Evolutionary conservation across 2,797 vertebrate species (phyloP), one percentile per base, ranked within the genome.

Genomic region (Channallabes apus): DNA sequence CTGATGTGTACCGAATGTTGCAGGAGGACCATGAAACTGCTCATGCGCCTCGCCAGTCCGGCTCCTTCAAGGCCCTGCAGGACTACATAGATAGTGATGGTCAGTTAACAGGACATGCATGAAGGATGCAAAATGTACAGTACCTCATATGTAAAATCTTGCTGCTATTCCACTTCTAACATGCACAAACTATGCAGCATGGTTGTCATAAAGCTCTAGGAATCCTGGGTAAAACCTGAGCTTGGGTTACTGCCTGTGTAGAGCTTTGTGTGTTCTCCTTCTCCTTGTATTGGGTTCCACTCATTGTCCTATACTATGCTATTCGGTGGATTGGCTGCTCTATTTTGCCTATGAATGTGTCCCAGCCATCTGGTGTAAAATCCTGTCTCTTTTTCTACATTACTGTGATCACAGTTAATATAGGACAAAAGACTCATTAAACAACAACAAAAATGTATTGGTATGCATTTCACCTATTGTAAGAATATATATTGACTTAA

Each of bases 41-140:
- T 7, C 92, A 93, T 6, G 93, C 95, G 82, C 98, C 98, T 0
- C 96, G 97, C 41, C 98, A 99, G 90, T 99, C 98, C 0, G 97
- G 98, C 80, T 99, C 98, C 71, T 99, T 99, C 91, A 95, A 94
- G 89, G 96, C 98, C 88, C 96, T 99, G 88, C 98, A 99, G 94
- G 98, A 98, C 0, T 95, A 96, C 83, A 96, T 99, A 51, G 95
- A 98, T 75, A 93, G 95, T 9, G 97, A 99, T 77, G 97, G 96
- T 98, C 92, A 96, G 96, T 58, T 85, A 59, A 24, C 14, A 41
- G 56, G 15, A 12, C 62, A 54, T 32, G 15, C 22, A 56, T 32
- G 1, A 27, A 51, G 80, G 29, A 38, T 59, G 11, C 17, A 51
- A 81, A n/a, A 82, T 27, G 29, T 24, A n/a, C 46, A 51, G 8